A percentile compares a stretch with the other conserved stretches of the same genome.
Evolutionary conservation across 2,113 vertebrate species (phyloP).

Genomic region (Antechinus flavipes): DNA sequence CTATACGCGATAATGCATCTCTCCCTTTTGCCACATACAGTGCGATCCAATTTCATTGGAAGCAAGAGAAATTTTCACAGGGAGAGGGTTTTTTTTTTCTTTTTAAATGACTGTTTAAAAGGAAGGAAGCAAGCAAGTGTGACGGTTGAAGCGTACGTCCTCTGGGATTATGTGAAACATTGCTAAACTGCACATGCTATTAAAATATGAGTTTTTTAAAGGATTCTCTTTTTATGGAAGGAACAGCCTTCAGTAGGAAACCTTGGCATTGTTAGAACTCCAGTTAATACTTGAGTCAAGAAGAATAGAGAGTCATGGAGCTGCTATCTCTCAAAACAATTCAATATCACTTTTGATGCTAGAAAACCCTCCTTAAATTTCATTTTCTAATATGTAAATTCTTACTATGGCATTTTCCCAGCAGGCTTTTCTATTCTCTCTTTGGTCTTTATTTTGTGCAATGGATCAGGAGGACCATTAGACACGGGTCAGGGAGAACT

Average conservation of each 20-base stretch:
- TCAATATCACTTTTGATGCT: constrained; percentile 12
- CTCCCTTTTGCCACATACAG: background rate
- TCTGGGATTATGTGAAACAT: constrained; percentile 30
- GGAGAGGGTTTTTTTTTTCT: constrained; percentile 18
- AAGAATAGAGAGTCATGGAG: constrained; percentile 33
- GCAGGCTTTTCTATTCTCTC: background rate
- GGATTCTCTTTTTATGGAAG: background rate
- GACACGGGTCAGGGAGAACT: background rate
- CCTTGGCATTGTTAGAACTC: constrained; percentile 54
- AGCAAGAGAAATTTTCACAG: constrained; percentile 38
- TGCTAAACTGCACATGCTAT: background rate
- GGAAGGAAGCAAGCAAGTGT: background rate
- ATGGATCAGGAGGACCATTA: constrained; percentile 32
- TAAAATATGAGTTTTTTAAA: constrained; percentile 34
- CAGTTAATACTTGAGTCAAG: constrained; percentile 55
- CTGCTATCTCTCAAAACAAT: constrained; percentile 59
- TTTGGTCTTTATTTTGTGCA: constrained; percentile 56
- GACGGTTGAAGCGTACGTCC: constrained; percentile 7
- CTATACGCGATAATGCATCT: background rate
- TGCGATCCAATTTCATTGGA: constrained; percentile 31
- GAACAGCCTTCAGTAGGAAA: constrained; percentile 29
- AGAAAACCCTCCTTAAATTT: constrained; percentile 36
- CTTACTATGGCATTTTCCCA: constrained; percentile 47
- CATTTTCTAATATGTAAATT: constrained; percentile 61
- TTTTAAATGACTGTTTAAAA: constrained; percentile 38